Base-by-base conservation (phyloP, 2,888 invertebrate species). In the Coelinius sp. region DNA sequence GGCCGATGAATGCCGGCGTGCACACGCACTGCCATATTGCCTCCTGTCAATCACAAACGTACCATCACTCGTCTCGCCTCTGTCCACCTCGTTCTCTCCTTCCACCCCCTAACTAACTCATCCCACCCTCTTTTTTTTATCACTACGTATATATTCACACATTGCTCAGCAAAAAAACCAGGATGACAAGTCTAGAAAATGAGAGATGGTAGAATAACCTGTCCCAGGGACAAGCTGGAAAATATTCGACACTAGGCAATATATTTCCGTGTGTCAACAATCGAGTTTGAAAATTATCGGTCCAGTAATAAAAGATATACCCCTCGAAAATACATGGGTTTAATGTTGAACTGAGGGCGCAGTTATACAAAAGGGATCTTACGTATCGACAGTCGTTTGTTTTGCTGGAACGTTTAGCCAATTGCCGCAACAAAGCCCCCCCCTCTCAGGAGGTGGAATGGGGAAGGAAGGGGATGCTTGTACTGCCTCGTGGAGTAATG, bases 1-100 rank as follows among this genome's bases (percentile, higher is more conserved):
- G 44, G 56, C 67, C 17, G 82, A 81, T 82, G 81, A 79, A 41
- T 38, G 52, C 41, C 25, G 56, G 59, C 77, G 81, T 83, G 80
- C 81, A 38, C 38, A 38, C 38, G 76, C 78, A 83, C 81, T 83
- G 82, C 83, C 86, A 87, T 87, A 87, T 87, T 87, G 86, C 86
- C 85, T 85, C 84, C 87, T 87, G 87, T 87, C 87, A 87, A 87
- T 87, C 87, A 87, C 87, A 85, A 63, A 84, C 85, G 81, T 76
- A 83, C 78, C 80, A n/a, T n/a, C n/a, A 79, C 76, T 81, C 79
- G 76, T 80, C 78, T 75, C 77, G 75, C 73, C 74, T 75, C 75
- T 49, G 52, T 63, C 70, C 72, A 49, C 53, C 70, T 52, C 74
- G 59, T 70, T 46, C 27, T 46, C 66, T 67, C 71, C 71, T 59